These are phyloP conservation scores for Chelon labrosus DNA, from an alignment of 2,797 vertebrate genomes.

Conservation along the genomic window DNA sequence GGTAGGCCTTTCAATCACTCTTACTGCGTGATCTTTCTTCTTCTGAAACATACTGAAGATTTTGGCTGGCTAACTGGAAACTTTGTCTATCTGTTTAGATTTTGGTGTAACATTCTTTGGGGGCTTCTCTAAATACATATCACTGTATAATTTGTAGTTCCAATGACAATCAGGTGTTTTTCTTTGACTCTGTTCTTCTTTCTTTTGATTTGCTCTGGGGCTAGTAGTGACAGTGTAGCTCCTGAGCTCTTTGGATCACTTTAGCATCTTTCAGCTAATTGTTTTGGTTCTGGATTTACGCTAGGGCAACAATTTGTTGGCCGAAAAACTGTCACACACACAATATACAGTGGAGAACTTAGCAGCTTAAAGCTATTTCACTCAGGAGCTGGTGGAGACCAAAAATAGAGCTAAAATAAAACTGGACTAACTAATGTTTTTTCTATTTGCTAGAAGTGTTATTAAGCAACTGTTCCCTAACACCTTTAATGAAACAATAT, in stretches of 20 bases:
- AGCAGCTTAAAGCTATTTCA: not conserved
- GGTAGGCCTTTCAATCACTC: conserved; percentile 82
- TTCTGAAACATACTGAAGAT: conserved; percentile 21
- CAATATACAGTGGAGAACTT: not conserved
- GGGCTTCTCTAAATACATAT: conserved; percentile 44
- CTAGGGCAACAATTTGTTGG: too few species aligned
- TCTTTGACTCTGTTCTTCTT: conserved; percentile 10
- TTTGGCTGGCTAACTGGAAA: conserved; percentile 50
- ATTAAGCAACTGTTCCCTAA: too few species aligned
- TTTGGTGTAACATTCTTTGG: conserved; percentile 28
- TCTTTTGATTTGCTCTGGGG: conserved; percentile 20
- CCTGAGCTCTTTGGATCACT: not conserved
- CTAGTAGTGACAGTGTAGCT: not conserved
- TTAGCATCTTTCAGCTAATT: conserved; percentile 4
- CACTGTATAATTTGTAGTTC: conserved; percentile 41
- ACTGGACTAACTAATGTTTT: not conserved
- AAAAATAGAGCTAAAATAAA: not conserved
- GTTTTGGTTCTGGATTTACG: not conserved
- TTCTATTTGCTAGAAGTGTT: too few species aligned
- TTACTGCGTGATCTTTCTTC: conserved; percentile 7
- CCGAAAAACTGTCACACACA: too few species aligned
- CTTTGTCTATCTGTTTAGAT: conserved; percentile 33
- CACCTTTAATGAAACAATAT: too few species aligned
- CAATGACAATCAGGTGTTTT: conserved; percentile 37
- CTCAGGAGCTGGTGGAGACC: not conserved